A percentile compares a stretch with the other conserved stretches of the same genome.
Conservation (phyloP, 2,113 vertebrate species). For the Mormyrus iriodes region DNA sequence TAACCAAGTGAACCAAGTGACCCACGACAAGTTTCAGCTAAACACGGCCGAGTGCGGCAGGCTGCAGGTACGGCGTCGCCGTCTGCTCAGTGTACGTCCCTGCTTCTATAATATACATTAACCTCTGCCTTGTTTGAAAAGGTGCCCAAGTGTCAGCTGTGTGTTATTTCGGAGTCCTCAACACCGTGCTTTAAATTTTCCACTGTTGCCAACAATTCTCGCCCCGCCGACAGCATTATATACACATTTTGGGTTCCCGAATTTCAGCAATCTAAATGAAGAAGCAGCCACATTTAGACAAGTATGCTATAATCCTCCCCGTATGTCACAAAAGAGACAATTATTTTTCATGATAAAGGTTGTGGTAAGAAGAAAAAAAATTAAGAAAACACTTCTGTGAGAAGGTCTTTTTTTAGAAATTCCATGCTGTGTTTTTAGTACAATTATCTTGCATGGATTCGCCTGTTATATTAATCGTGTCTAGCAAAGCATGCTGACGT, state of each 20-base stretch:
- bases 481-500: constrained; percentile 24
- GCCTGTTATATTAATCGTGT: constrained; percentile 29
- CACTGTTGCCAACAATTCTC: neutral
- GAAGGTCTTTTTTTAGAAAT: constrained; percentile 4
- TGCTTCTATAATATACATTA: neutral
- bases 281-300: neutral
- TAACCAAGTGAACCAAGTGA: constrained; percentile 7
- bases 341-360: constrained; percentile 2
- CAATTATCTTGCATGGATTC: constrained; percentile 34
- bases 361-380: neutral
- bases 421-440: constrained; percentile 26
- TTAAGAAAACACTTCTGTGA: constrained; percentile 1
- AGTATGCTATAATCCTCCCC: neutral
- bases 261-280: neutral
- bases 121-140: constrained; percentile 3
- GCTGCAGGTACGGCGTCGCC: neutral
- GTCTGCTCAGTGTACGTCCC: neutral
- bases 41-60: neutral
- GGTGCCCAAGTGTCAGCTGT: neutral
- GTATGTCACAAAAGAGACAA: neutral
- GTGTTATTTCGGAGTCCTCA: neutral
- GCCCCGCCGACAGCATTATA: neutral
- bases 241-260: neutral
- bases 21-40: neutral
- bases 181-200: neutral